Conservation (phyloP, 2,113 vertebrate species). For the Zosterops borbonicus region DNA sequence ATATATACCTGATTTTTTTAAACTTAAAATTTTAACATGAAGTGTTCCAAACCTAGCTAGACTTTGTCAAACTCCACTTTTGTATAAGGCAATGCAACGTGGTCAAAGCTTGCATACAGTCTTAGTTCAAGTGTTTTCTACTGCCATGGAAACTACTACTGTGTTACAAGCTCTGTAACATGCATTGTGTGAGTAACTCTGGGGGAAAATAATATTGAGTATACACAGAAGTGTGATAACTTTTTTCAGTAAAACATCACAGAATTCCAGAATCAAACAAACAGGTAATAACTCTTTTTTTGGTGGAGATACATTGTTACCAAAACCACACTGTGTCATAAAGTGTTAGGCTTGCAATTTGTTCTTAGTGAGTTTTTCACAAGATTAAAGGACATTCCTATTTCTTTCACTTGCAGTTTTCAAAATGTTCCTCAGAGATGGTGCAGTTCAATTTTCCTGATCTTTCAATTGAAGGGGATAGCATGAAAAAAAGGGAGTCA, state of each 20-base stretch:
- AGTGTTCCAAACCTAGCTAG: background rate
- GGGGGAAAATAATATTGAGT: background rate
- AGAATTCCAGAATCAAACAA: background rate
- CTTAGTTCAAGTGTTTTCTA: background rate
- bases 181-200: background rate
- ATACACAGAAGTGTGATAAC: background rate
- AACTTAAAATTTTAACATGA: background rate
- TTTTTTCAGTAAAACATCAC: background rate
- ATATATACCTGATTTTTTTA: background rate
- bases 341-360: background rate
- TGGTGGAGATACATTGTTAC: background rate
- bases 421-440: background rate
- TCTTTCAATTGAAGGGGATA: background rate
- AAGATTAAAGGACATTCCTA: background rate
- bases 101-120: background rate
- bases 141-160: background rate
- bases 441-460: background rate
- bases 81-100: background rate
- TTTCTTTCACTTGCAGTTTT: background rate
- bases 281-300: background rate
- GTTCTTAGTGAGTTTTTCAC: background rate
- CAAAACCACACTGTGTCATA: background rate
- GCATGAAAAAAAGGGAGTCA: background rate
- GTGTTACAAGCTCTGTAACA: background rate
- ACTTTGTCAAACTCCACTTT: background rate